Evolutionary conservation across 2,888 invertebrate genomes (phyloP), one percentile per base, ranked within the genome.

Genomic region (Corythucha ciliata): DNA sequence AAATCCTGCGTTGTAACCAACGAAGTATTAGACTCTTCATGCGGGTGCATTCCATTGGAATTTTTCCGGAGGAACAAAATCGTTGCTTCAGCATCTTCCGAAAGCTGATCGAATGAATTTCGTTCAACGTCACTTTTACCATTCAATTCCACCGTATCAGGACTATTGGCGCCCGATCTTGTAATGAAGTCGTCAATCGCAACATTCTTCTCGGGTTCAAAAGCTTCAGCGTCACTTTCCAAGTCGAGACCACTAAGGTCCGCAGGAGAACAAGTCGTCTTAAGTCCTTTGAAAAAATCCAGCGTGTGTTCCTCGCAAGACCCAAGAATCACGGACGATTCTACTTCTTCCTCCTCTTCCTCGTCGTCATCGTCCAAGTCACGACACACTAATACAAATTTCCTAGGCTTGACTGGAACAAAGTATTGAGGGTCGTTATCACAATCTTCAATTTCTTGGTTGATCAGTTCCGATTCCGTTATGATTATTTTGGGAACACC

Each of bases 261-360:
- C 8, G 42, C 33, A 4, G 49, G 49, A 10, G 49, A 49, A 27
- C 69, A 62, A 34, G 74, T 64, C 1, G 74, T 69, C 64, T 76
- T 76, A 1, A 70, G 61, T 1, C 71, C 72, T 60, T 72, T 74
- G 61, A 70, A 74, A 27, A 71, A 65, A 53, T 76, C 75, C 29
- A 74, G 63, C 1, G 73, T 69, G 59, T 72, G 74, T 59, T 75
- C 75, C 57, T 76, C 76, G 58, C 75, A 75, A 1, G 77, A 73
- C 2, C 77, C 77, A 32, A 77, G 60, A 10, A 77, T 74, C 4
- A 77, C 75, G n/a, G 72, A 72, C 52, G 72, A 72, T 61, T 50
- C 50, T 29, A 73, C 70, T 62, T 55, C 69, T 70, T 52, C 70
- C 71, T 26, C 16, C 36, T 40, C 40, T 2, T 22, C 18, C 25